Conservation (phyloP, 2,113 vertebrate genomes). For the Paraplagusia blochii region DNA sequence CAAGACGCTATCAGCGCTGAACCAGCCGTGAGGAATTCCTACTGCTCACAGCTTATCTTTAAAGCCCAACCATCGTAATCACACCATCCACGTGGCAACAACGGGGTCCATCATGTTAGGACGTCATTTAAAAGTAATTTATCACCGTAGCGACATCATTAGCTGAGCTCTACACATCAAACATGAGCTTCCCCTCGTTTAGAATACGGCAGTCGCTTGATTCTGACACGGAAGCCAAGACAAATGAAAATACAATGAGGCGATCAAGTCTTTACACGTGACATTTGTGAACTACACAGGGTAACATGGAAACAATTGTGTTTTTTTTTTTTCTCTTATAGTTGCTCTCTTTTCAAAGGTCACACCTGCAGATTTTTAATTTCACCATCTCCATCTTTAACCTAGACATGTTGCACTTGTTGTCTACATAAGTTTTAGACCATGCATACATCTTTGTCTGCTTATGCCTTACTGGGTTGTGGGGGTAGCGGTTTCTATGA, state of each 20-base stretch:
- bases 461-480: too few species aligned
- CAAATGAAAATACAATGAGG: conserved; percentile 48
- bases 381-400: too few species aligned
- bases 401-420: too few species aligned
- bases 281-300: conserved; percentile 26
- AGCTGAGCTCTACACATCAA: conserved; percentile 42
- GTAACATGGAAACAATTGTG: background rate
- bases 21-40: conserved; percentile 27
- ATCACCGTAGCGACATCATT: conserved; percentile 36
- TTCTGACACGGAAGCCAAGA: conserved; percentile 28
- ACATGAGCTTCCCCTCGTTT: conserved; percentile 32
- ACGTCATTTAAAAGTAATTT: conserved; percentile 58
- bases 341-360: too few species aligned
- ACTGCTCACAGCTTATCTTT: conserved; percentile 62
- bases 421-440: too few species aligned
- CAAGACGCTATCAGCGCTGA: conserved; percentile 43
- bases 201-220: conserved; percentile 38
- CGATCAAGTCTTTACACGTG: conserved; percentile 9
- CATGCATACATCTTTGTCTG: too few species aligned
- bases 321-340: too few species aligned
- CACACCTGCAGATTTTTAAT: too few species aligned
- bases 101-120: conserved; percentile 38
- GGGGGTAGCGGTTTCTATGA: too few species aligned
- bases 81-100: conserved; percentile 29
- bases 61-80: conserved; percentile 48